Base-by-base conservation (phyloP, 2,113 vertebrate species). In the Chamaea fasciata region DNA sequence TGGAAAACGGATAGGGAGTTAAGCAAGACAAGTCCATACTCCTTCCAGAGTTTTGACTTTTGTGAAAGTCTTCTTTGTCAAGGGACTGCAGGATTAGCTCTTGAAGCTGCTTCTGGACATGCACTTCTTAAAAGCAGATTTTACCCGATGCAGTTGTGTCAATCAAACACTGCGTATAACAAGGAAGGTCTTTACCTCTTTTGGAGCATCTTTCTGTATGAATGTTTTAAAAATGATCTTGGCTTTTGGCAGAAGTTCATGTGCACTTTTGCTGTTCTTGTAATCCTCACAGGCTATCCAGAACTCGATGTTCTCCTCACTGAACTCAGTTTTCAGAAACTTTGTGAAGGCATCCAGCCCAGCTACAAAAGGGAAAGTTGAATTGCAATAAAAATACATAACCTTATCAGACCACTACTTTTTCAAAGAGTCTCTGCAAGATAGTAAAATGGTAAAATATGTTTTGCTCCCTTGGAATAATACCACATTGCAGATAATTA, bases 241-340 rank as follows among this genome's bases (percentile, higher is more conserved):
- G 95, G 99, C 99, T 97, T 98, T 99, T 76, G 94, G 97, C 42
- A 95, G 86, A 71, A 99, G 97, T 93, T 99, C 98, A 16, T 96
- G 97, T 56, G 98, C 74, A 31, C 98, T 98, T 83, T 98, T 98
- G 55, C 92, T 98, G 91, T 97, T 98, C 98, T 99, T 99, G 98
- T 98, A 99, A 88, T 99, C 99, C 94, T 99, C 98, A 1, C 99
- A 99, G 56, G 99, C 98, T 92, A 98, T 90, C 99, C 99, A 99
- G 97, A 99, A 99, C 97, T 99, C 99, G 0, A 99, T 99, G 97
- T 99, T 99, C 97, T 99, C 99, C 79, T 99, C 99, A 15, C 99
- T 99, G 98, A 99, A 99, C 95, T 99, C 98, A 5, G 98, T 98
- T 97, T 98, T 98, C 95, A 99, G 98, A 93, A 99, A 99, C 76